Evolutionary conservation across 2,113 vertebrate species (phyloP).

Genomic region (Megaceryle torquata): DNA sequence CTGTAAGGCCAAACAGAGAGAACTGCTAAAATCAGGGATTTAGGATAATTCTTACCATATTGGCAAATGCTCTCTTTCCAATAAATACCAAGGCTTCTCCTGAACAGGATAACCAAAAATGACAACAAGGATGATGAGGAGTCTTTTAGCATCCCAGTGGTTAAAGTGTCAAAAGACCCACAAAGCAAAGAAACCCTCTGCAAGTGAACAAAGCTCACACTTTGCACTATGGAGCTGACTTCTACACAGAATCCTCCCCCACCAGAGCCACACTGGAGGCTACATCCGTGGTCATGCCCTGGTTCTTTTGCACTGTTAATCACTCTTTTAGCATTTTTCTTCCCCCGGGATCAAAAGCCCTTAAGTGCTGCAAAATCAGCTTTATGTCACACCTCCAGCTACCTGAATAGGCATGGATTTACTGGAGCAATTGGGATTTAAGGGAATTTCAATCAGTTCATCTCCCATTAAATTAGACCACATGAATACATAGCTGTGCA

Average conservation of each 20-base stretch:
- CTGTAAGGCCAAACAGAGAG: background rate
- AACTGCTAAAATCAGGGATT: conserved; percentile 23
- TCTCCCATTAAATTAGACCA: background rate
- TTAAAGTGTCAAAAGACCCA: background rate
- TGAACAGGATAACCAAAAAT: background rate
- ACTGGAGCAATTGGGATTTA: background rate
- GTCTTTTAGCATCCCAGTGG: background rate
- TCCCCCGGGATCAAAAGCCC: background rate
- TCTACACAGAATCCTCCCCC: background rate
- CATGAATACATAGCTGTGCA: background rate
- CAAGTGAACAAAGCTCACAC: background rate
- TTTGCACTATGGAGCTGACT: background rate
- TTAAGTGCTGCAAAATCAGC: background rate
- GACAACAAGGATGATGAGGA: background rate
- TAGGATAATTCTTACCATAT: conserved; percentile 5
- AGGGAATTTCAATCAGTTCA: background rate
- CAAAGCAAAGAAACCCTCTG: background rate
- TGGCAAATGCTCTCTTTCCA: background rate
- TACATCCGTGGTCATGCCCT: background rate
- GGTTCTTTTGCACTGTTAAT: background rate
- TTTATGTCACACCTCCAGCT: background rate
- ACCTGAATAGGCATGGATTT: background rate
- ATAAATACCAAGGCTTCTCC: background rate
- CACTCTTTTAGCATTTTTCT: background rate
- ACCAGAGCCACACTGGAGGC: background rate